Conservation (phyloP, 1,140 invertebrate genomes). For the Andricus grossulariae region DNA sequence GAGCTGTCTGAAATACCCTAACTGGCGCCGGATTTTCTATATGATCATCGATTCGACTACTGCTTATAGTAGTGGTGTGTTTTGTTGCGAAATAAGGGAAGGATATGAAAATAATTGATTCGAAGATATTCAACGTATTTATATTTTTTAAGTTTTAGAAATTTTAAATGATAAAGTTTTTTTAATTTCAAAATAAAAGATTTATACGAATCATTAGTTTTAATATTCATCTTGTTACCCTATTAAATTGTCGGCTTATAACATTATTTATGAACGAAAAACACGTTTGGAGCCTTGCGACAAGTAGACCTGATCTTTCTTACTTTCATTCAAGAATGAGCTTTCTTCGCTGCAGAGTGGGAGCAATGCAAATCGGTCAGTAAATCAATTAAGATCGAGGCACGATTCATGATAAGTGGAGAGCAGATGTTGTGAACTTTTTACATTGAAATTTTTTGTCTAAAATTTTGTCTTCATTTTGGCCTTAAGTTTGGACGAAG, state of each 20-base stretch:
- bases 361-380: not conserved
- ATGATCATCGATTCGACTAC: not conserved
- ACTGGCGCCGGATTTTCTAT: constrained; percentile 15
- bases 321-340: constrained; percentile 19
- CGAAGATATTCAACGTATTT: too few relatives aligned
- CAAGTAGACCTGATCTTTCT: constrained; percentile 18
- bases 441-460: not conserved
- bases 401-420: constrained; percentile 5
- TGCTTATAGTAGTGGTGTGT: too few relatives aligned
- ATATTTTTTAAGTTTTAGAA: too few relatives aligned
- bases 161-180: not conserved
- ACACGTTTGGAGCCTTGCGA: not conserved
- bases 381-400: constrained; percentile 23
- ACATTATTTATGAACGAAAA: constrained; percentile 22
- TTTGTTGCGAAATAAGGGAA: too few relatives aligned
- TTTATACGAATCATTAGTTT: not conserved
- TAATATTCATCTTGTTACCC: not conserved
- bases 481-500: too few relatives aligned
- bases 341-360: not conserved
- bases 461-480: too few relatives aligned
- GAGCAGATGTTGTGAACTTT: constrained; percentile 19
- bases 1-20: constrained; percentile 3
- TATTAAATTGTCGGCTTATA: constrained; percentile 20
- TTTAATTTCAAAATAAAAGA: not conserved
- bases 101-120: too few relatives aligned